Percentiles rank a stretch among this genome's conserved stretches.
These are phyloP conservation scores for Alviniconcha marisindica DNA, from an alignment of 1,140 invertebrate species.

Conservation along the genomic window DNA sequence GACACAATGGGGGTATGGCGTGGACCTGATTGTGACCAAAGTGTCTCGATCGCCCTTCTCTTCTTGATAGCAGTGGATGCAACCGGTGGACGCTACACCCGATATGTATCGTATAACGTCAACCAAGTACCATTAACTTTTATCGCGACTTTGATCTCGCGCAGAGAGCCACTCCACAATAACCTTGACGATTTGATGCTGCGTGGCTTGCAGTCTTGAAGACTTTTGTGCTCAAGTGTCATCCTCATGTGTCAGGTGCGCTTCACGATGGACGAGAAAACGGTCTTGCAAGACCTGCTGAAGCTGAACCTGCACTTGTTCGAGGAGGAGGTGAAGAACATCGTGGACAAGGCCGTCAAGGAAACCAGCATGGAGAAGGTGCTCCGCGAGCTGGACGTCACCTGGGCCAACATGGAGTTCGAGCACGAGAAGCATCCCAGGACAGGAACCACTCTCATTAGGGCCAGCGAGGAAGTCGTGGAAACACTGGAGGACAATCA, in stretches of 20 bases:
- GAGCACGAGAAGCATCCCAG: conserved; percentile 91
- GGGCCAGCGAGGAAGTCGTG: conserved; percentile 95
- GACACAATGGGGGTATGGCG: too few relatives aligned
- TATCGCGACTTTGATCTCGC: too few relatives aligned
- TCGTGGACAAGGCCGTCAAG: conserved; percentile 97
- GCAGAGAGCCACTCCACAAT: too few relatives aligned
- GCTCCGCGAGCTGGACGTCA: conserved; percentile 90
- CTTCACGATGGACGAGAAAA: conserved; percentile 95
- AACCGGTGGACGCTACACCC: too few relatives aligned
- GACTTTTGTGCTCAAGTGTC: too few relatives aligned
- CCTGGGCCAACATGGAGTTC: conserved; percentile 96
- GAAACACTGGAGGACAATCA: conserved; percentile 98
- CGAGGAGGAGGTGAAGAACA: conserved; percentile 97
- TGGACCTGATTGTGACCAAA: too few relatives aligned
- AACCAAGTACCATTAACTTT: too few relatives aligned
- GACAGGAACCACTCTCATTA: conserved; percentile 88
- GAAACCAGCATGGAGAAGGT: conserved; percentile 99
- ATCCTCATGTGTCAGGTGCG: conserved; percentile 86
- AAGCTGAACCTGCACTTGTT: conserved; percentile 94
- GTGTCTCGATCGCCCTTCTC: too few relatives aligned
- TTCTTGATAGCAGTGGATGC: too few relatives aligned
- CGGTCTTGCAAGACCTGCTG: conserved; percentile 92
- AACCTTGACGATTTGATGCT: too few relatives aligned
- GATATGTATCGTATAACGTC: too few relatives aligned
- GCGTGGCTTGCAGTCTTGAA: too few relatives aligned